Percentiles rank a stretch among this genome's conserved stretches.
Conservation (phyloP, 2,888 invertebrate genomes). For the Limulus polyphemus region DNA sequence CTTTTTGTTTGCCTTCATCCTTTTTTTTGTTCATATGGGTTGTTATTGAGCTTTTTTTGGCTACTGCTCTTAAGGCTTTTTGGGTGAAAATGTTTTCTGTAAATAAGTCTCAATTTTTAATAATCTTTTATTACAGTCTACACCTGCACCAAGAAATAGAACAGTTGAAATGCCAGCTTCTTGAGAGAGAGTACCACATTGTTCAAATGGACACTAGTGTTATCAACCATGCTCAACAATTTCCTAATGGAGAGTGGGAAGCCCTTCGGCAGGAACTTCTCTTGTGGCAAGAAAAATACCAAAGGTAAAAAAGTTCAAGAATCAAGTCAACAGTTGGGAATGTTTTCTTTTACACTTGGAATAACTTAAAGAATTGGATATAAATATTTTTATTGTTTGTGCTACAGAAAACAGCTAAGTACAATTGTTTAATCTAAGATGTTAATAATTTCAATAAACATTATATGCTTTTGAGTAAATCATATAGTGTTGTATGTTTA, state of each 20-base stretch:
- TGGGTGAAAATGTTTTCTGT: neutral
- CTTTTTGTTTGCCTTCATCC: neutral
- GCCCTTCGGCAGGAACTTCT: constrained; percentile 68
- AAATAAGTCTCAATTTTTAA: neutral
- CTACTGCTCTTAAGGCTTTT: neutral
- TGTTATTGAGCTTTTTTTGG: neutral
- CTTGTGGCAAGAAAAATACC: constrained; percentile 86
- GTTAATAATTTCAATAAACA: too few relatives aligned
- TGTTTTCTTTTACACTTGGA: too few relatives aligned
- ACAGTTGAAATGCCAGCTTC: constrained; percentile 63
- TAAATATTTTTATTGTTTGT: too few relatives aligned
- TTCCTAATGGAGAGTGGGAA: constrained; percentile 56
- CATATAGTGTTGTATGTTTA: too few relatives aligned
- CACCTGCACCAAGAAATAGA: constrained; percentile 78
- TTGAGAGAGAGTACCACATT: constrained; percentile 69
- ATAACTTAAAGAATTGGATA: too few relatives aligned
- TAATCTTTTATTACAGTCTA: constrained; percentile 33
- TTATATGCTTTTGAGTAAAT: too few relatives aligned
- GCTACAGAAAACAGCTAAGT: too few relatives aligned
- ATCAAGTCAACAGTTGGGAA: neutral
- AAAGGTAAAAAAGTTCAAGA: constrained; percentile 45
- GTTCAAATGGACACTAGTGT: constrained; percentile 75
- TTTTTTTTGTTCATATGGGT: neutral
- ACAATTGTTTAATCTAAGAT: too few relatives aligned
- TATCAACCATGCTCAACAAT: constrained; percentile 53